These are phyloP conservation scores for Diceros bicornis DNA, from an alignment of 2,797 vertebrate species.

Conservation along the genomic window DNA sequence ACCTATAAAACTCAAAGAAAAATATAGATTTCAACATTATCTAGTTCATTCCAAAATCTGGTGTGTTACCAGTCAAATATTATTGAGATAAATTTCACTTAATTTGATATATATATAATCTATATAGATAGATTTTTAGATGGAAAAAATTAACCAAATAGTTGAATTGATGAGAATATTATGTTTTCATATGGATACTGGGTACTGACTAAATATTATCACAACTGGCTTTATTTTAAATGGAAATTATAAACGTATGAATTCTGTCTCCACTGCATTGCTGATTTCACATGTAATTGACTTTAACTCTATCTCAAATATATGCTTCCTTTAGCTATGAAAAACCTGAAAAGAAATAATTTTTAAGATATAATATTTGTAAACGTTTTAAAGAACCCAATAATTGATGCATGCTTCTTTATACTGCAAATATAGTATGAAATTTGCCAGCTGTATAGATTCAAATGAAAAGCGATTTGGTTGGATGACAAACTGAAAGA, in stretches of 20 bases:
- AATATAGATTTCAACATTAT: background rate
- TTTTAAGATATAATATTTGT: slow-evolving; percentile 43
- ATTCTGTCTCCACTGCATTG: slow-evolving; percentile 54
- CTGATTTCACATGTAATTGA: slow-evolving; percentile 30
- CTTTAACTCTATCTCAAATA: slow-evolving; percentile 58
- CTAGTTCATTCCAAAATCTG: background rate
- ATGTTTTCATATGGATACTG: slow-evolving; percentile 12
- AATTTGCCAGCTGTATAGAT: slow-evolving; percentile 56
- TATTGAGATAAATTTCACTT: slow-evolving; percentile 28
- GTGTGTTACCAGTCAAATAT: background rate
- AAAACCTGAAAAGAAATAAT: slow-evolving; percentile 31
- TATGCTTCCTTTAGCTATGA: slow-evolving; percentile 53
- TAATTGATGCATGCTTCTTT: slow-evolving; percentile 39
- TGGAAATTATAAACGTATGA: slow-evolving; percentile 10
- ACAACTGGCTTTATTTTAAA: slow-evolving; percentile 59
- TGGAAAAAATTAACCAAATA: background rate
- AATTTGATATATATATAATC: background rate
- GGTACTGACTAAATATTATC: background rate
- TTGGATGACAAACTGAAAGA: slow-evolving; percentile 73
- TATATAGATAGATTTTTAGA: slow-evolving; percentile 34
- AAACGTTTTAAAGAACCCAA: slow-evolving; percentile 28
- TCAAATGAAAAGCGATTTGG: slow-evolving; percentile 73
- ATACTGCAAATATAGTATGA: slow-evolving; percentile 43
- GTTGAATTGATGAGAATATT: slow-evolving; percentile 40
- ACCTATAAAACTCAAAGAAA: background rate